Conservation (phyloP, 2,113 vertebrate species). For the Tonatia bakeri region DNA sequence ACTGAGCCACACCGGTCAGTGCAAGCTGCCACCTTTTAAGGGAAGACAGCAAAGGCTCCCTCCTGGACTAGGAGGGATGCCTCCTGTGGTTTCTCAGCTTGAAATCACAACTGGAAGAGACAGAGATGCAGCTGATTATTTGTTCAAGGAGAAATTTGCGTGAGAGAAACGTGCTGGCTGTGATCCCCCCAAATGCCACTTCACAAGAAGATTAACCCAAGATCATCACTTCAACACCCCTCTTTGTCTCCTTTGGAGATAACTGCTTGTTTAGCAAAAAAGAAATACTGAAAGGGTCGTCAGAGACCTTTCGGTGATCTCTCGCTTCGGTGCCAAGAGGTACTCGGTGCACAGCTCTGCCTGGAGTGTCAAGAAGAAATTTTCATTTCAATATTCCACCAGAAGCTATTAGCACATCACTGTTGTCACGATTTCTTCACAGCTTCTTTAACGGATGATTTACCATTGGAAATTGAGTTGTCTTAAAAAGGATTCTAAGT, state of each 20-base stretch:
- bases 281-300: conserved; percentile 39
- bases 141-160: not conserved
- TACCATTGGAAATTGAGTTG: conserved; percentile 64
- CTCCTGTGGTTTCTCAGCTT: not conserved
- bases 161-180: not conserved
- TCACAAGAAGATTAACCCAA: conserved; percentile 50
- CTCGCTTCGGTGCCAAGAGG: not conserved
- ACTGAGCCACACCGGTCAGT: too few relatives aligned
- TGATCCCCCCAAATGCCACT: conserved; percentile 2
- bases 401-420: conserved; percentile 66
- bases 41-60: conserved; percentile 21
- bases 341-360: not conserved
- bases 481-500: conserved; percentile 48
- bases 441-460: conserved; percentile 61
- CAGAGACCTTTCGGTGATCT: not conserved
- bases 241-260: not conserved
- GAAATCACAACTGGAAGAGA: conserved; percentile 44
- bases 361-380: not conserved
- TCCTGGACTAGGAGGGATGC: not conserved
- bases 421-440: conserved; percentile 54
- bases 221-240: conserved; percentile 44
- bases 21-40: not conserved
- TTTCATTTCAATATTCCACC: conserved; percentile 53
- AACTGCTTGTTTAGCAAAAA: conserved; percentile 62
- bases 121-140: conserved; percentile 8